Evolutionary conservation across 2,113 vertebrate genomes (phyloP), one percentile per base, ranked within the genome.

Genomic region (Otus sunia): DNA sequence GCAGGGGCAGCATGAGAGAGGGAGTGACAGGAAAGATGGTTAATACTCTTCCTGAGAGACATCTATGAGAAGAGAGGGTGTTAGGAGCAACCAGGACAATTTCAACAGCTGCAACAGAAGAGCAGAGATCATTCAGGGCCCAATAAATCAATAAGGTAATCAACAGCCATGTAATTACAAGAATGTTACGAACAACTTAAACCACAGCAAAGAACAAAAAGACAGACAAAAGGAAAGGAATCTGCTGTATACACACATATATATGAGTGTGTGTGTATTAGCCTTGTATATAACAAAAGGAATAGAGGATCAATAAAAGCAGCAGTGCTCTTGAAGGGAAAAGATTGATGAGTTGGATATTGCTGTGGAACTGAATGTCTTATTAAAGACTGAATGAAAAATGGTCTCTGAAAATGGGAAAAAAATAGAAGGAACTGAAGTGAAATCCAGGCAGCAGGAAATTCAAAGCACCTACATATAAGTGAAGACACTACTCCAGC

Each of bases 341-440:
- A 81, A 95, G 92, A 94, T 56, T 94, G 89, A 94, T 97, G 94
- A 91, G 89, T 17, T 92, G 36, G 84, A 82, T 95, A 74, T 92
- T 91, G 81, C 90, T 95, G 92, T 75, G 81, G 73, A 92, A 78
- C 88, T 83, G 78, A 91, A 85, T 66, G 66, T 91, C 89, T 91
- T 69, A 30, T 95, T 96, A 94, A 76, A 85, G 95, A 82, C 62
- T 4, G 3, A 92, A 90, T 94, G 92, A 96, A 92, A 94, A 97
- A 96, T 78, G 55, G 29, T 69, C 67, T 95, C 77, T 82, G 84
- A 82, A 89, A 88, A 59, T 22, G 21, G n/a, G 47, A 9, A 53
- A 45, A 63, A 34, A 80, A 77, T 36, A 75, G 62, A 74, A 92
- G 41, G 62, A 89, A 58, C 62, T 47, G 58, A 88, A 85, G 85